Evolutionary conservation across 2,113 vertebrate species (phyloP), one percentile per base, ranked within the genome.

Genomic region (Gnathonemus longibarbis): DNA sequence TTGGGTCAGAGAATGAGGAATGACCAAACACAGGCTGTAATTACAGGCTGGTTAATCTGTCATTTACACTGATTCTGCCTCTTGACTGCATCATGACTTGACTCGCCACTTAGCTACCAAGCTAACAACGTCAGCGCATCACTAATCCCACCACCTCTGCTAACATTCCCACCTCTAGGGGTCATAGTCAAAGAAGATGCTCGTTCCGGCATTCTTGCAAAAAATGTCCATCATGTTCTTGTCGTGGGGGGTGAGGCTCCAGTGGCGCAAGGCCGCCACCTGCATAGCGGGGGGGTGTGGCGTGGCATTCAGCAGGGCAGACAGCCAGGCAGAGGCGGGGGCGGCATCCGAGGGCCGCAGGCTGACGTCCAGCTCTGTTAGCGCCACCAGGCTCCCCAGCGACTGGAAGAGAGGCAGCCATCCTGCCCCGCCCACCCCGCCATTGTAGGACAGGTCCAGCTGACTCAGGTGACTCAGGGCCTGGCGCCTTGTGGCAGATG

Each of bases 391-490:
- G 45, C 91, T 92, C 85, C 88, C 49, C 3, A 97, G 42, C 6
- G 91, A 95, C 4, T 93, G 92, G 19, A 96, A 97, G 92, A 98
- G 93, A 0, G 62, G 13, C 0, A 91, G 74, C 97, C 97, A 98
- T 86, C 96, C 97, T 1, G 93, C 91, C 0, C 95, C 95, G 2
- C 93, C 94, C 7, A 97, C 89, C 0, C 24, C 93, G 88, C 96
- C 91, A 0, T 98, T 99, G 10, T 98, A 98, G 88, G 97, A 98
- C 90, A 98, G 93, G 91, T 98, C 96, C 90, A 98, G 90, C 9
- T 92, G 91, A 87, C 21, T 94, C 46, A 98, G 91, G 45, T 92
- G 95, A 66, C 93, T 90, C 52, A 98, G 94, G 0, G 89, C 93
- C 17, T 97, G 95, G 0, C 90, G 93, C 62, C 91, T 91, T 10